Base-by-base conservation (phyloP, 1,140 invertebrate species). In the Drosophila arizonae region DNA sequence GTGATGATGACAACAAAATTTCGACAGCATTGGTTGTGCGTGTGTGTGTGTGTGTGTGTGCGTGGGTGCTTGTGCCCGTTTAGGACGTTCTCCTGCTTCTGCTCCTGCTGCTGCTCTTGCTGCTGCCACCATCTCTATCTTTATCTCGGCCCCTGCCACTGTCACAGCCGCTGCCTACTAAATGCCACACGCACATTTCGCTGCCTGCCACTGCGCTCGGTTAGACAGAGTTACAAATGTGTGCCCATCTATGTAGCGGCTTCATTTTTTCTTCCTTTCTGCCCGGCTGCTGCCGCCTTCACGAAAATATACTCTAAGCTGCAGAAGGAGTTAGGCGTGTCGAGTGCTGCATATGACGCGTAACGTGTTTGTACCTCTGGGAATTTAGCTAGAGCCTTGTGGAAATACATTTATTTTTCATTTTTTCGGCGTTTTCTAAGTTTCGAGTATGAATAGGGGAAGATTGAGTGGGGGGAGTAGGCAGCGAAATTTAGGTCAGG, bases 1-100 rank as follows among this genome's bases (percentile, higher is more conserved):
- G 82, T 87, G 86, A 89, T 87, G 86, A 89, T 90, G 87, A 90
- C 87, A 89, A 89, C 87, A 87, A 79, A 87, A 90, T 87, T 90
- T 90, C 79, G 69, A 75, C 71, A 56, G 54, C 26, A 52, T 50
- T 64, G 52, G 54, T 33, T 58, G 66, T 66, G 68, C 54, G 36
- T 66, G 55, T 48, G 56, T 71, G 57, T 57, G 50, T 17, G 46
- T 71, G 28, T 61, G 39, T 57, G 36, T 4, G 21, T 24, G 21
- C 21, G 21, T 24, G 21, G 21, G 21, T 24, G 46, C 66, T 21
- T 61, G 17, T 73, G 41, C 39, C 17, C 24, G 51, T 65, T 51
- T 51, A 55, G 36, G 62, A n/a, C 39, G 6, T 10, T 36, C 36
- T 39, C 36, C 36, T 39, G 43, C n/a, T 45, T 3, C 11, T n/a